Base-by-base conservation (phyloP, 2,797 vertebrate species). In the Gorsachius magnificus region DNA sequence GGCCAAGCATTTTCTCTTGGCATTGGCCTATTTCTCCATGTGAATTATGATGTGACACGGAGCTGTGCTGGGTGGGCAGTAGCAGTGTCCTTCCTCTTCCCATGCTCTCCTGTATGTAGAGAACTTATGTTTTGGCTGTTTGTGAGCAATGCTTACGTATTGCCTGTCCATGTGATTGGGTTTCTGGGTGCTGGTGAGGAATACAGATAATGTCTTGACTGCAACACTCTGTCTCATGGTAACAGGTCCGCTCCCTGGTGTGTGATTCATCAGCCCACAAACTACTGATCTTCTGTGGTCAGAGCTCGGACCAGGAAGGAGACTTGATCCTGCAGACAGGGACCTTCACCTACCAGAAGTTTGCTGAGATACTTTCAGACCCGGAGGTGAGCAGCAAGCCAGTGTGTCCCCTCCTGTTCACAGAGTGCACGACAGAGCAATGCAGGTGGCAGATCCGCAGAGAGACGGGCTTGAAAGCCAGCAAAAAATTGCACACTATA, bases 231-330 rank as follows among this genome's bases (percentile, higher is more conserved):
- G 72, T 91, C 56, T 93, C 6, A 1, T 61, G 96, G 18, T 51
- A 24, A 79, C 97, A 99, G 99, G 98, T 99, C 82, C 96, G 96
- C 84, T 98, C 98, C 38, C 98, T 99, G 88, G 96, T 99, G 92
- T 99, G 98, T 41, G 98, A 99, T 96, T 84, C 97, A 56, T 98
- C 99, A 76, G 98, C 97, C 80, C 97, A 99, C 95, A 99, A 99
- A 97, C 97, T 99, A 71, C 96, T 99, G 84, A 98, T 99, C 80
- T 97, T 99, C 86, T 99, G 99, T 63, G 99, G 99, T 31, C 99
- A 99, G 97, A 99, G 98, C 95, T 98, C 99, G 76, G 99, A 99
- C 68, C 99, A 99, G 77, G 99, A 98, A 91, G 99, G 99, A 91
- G 99, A 99, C 92, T 94, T 99, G 94, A 97, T 99, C 87, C 98